These are phyloP conservation scores for Podotricha telesiphe DNA, from an alignment of 2,888 invertebrate genomes.

Conservation along the genomic window DNA sequence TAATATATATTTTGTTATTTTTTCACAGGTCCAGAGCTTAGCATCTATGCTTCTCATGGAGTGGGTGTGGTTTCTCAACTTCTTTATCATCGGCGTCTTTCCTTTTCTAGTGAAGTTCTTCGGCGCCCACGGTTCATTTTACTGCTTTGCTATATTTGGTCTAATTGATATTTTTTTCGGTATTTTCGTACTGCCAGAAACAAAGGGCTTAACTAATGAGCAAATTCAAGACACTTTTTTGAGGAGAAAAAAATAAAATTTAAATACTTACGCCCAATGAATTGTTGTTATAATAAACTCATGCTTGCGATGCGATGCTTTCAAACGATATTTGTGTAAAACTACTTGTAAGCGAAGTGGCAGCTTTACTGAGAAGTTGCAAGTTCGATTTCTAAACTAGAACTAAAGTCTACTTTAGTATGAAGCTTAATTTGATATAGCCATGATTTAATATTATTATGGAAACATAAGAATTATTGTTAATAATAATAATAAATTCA, in stretches of 20 bases:
- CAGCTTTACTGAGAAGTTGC: too few relatives aligned
- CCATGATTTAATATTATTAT: too few relatives aligned
- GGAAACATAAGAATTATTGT: too few relatives aligned
- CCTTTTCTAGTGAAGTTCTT: conserved; percentile 59
- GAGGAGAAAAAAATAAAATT: conserved; percentile 39
- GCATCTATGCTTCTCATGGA: conserved; percentile 72
- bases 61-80: conserved; percentile 74
- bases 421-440: too few relatives aligned
- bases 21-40: conserved; percentile 66
- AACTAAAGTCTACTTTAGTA: too few relatives aligned
- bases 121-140: conserved; percentile 68
- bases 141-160: conserved; percentile 62
- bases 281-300: too few relatives aligned
- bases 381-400: too few relatives aligned
- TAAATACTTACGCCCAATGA: conserved; percentile 22
- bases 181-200: conserved; percentile 71
- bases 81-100: conserved; percentile 69
- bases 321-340: too few relatives aligned
- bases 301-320: too few relatives aligned
- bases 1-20: too few relatives aligned
- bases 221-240: conserved; percentile 62
- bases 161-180: conserved; percentile 57
- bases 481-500: too few relatives aligned
- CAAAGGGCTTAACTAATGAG: conserved; percentile 72
- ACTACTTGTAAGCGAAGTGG: too few relatives aligned